Evolutionary conservation across 2,113 vertebrate genomes (phyloP), one percentile per base, ranked within the genome.

Genomic region (Chunga burmeisteri): DNA sequence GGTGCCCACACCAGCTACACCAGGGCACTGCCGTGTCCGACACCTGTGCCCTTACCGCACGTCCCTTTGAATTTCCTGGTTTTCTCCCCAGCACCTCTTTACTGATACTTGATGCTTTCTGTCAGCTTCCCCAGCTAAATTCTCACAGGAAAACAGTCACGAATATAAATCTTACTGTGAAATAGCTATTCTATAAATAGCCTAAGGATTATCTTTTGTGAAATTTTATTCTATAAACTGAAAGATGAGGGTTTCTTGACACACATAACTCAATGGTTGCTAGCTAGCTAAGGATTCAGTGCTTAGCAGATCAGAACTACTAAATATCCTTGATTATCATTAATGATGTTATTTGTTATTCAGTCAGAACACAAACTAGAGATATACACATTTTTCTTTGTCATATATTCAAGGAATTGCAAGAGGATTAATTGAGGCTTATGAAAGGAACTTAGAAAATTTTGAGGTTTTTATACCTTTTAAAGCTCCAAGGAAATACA

Each of bases 1-100:
- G n/a, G n/a, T n/a, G 38, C 38, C 38, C 38, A 25, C 10, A 38
- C 4, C n/a, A 73, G 19, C 38, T 66, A 9, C 50, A 12, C 2
- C 36, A 81, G 46, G 58, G 16, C 12, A 50, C 11, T 67, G 44
- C 27, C 26, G 73, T 75, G 21, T 49, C 46, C 3, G 1, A 7
- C 4, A 42, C 20, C n/a, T 49, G 3, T 40, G 11, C 44, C 34
- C 13, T 1, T 15, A 23, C 3, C 4, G 1, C 1, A 0, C 3
- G 2, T 18, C 49, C 3, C 30, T 82, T 83, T 4, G 2, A 44
- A 66, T 26, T 58, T 20, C 23, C 13, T 27, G 6, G 1, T 70
- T 86, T 92, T 53, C 36, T 58, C 11, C 53, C 22, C 50, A 83
- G 27, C 5, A 38, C 1, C 14, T 68, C 23, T 36, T 52, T 42